phyloP scores from a whole-genome alignment of 2,888 invertebrate species.

The Coelopa pilipes region DNA sequence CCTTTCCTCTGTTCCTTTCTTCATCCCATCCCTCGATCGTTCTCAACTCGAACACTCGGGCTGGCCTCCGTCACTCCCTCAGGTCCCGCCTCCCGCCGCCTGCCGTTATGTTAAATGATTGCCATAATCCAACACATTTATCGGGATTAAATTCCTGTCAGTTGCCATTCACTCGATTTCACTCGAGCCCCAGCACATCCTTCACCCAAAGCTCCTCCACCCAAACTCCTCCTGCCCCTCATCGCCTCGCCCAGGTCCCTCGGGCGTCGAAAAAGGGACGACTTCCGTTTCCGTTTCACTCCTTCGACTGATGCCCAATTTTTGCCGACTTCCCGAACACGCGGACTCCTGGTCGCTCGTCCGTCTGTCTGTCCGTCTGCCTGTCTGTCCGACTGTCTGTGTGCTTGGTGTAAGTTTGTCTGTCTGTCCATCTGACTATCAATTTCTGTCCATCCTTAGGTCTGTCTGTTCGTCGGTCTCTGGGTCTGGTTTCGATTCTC shows the following conservation, averaged over 20 bases:
- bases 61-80: too few species aligned
- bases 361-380: not conserved
- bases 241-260: too few species aligned
- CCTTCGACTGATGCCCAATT: conserved; percentile 38
- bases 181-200: not conserved
- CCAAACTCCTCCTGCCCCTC: too few species aligned
- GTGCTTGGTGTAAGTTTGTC: not conserved
- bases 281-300: conserved; percentile 21
- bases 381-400: not conserved
- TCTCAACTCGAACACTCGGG: too few species aligned
- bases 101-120: conserved; percentile 37
- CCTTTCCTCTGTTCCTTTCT: not conserved
- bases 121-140: conserved; percentile 40
- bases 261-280: too few species aligned
- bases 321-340: conserved; percentile 22
- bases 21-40: conserved; percentile 6
- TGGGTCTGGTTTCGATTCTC: not conserved
- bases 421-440: too few species aligned
- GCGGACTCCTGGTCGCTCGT: not conserved
- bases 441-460: too few species aligned
- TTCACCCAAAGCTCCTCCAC: too few species aligned
- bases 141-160: conserved; percentile 39
- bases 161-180: conserved; percentile 32
- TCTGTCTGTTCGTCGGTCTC: too few species aligned
- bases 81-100: not conserved